These are phyloP conservation scores for Myiozetetes cayanensis DNA, from an alignment of 2,113 vertebrate species.

Conservation along the genomic window DNA sequence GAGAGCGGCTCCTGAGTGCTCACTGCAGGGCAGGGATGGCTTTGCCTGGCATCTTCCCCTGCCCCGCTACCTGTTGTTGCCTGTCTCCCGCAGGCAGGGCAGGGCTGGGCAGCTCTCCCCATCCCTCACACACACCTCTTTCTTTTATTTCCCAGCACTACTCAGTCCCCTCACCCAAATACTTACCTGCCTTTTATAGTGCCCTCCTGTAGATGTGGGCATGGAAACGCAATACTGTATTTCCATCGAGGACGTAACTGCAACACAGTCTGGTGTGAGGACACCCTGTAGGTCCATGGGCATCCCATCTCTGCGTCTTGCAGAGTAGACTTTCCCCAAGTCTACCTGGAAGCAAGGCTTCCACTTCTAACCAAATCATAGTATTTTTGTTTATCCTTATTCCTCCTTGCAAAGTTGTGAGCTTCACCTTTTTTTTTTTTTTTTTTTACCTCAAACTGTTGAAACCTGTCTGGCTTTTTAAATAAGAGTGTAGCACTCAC, in stretches of 20 bases:
- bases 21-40: not conserved
- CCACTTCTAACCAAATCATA: not conserved
- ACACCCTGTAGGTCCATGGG: accelerated
- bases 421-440: not conserved
- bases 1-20: not conserved
- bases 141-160: not conserved
- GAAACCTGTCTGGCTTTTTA: not conserved
- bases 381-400: not conserved
- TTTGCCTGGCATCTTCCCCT: not conserved
- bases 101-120: not conserved
- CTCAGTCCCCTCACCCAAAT: not conserved
- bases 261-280: accelerated
- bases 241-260: not conserved
- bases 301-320: not conserved
- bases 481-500: not conserved
- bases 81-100: not conserved
- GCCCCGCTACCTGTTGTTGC: not conserved
- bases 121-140: not conserved
- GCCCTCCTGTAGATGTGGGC: accelerated
- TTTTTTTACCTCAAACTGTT: not conserved
- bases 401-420: not conserved
- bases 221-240: not conserved
- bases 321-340: not conserved
- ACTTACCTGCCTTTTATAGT: not conserved
- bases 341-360: not conserved